phyloP scores from a whole-genome alignment of 2,113 vertebrate species.

The Pipra filicauda region DNA sequence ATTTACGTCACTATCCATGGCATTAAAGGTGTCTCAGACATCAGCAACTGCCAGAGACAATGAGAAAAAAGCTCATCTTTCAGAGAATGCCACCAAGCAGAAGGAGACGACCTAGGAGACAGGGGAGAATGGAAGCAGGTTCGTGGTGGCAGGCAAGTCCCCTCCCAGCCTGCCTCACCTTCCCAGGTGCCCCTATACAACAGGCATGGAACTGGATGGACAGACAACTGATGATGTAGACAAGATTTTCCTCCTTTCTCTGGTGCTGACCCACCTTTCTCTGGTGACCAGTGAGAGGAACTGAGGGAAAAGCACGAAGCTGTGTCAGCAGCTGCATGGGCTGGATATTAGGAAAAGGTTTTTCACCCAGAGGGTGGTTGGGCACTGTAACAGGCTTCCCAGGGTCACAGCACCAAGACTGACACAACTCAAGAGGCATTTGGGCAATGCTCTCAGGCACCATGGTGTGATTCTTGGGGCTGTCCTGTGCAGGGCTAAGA shows the following conservation, averaged over 20 bases:
- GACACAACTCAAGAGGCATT: background rate
- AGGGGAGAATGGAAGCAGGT: background rate
- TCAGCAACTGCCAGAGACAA: background rate
- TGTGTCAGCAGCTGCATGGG: background rate
- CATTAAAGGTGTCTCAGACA: background rate
- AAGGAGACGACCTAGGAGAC: background rate
- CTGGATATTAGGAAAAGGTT: background rate
- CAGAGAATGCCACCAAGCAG: background rate
- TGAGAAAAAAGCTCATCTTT: background rate
- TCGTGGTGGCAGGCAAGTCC: background rate
- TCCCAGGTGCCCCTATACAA: background rate
- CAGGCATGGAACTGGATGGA: background rate
- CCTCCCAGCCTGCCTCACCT: no score
- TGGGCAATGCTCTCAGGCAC: background rate
- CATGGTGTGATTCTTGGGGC: background rate
- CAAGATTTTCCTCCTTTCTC: background rate
- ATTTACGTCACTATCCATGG: background rate
- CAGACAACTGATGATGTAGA: background rate
- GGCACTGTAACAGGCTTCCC: background rate
- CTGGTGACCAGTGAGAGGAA: background rate
- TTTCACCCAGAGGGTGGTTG: background rate
- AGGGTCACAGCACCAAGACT: background rate
- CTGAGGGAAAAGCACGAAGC: background rate
- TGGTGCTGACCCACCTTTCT: background rate
- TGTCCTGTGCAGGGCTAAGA: background rate